These are phyloP conservation scores for Nesogale talazaci DNA, from an alignment of 2,113 vertebrate species.

Conservation along the genomic window DNA sequence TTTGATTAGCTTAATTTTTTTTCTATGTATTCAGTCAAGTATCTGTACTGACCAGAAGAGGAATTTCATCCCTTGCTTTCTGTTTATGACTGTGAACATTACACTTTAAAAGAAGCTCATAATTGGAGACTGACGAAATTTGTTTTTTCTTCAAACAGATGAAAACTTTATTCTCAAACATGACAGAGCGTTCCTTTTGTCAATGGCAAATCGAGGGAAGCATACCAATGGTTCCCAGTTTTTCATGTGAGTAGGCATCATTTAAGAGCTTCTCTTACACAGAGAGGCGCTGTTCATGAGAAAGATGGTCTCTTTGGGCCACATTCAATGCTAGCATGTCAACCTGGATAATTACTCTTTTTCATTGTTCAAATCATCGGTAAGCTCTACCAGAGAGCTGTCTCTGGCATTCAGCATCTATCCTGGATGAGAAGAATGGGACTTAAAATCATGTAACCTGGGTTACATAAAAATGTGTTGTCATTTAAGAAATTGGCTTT, in stretches of 20 bases:
- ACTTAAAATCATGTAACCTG: neutral
- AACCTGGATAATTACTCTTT: neutral
- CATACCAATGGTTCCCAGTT: constrained; percentile 99
- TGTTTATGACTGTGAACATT: constrained; percentile 81
- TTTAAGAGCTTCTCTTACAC: constrained; percentile 79
- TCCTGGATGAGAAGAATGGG: constrained; percentile 55
- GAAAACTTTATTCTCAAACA: constrained; percentile 99
- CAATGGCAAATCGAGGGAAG: constrained; percentile 99
- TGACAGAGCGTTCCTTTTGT: constrained; percentile 98
- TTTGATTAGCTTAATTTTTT: constrained; percentile 70
- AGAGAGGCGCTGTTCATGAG: constrained; percentile 89
- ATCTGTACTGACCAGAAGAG: constrained; percentile 83
- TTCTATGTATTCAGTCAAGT: constrained; percentile 74
- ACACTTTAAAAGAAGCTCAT: constrained; percentile 42
- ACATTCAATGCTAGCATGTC: constrained; percentile 29
- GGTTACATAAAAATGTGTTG: neutral
- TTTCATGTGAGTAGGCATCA: constrained; percentile 96
- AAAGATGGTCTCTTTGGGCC: constrained; percentile 86
- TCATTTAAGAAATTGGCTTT: constrained; percentile 44
- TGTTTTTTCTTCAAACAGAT: constrained; percentile 92
- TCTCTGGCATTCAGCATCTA: neutral
- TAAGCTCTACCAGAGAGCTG: neutral
- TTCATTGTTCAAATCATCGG: neutral
- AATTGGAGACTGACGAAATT: constrained; percentile 80
- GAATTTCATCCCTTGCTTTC: constrained; percentile 82